phyloP scores from a whole-genome alignment of 1,140 invertebrate species.

The Scaptodrosophila lebanonensis region DNA sequence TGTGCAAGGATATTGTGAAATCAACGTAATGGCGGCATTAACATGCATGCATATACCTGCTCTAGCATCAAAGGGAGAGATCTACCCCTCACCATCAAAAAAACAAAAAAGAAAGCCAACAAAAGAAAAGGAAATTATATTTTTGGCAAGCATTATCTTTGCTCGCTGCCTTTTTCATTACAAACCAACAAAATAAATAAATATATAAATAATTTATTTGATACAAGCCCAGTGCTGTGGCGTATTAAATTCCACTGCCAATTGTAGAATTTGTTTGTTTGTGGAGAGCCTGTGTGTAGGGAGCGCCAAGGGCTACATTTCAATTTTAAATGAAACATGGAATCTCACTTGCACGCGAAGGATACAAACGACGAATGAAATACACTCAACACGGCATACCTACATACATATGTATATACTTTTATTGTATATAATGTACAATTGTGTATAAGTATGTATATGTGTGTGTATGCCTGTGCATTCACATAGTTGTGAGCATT shows the following conservation, averaged over 20 bases:
- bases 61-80: too few species aligned
- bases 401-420: conserved; percentile 8
- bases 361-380: conserved; percentile 20
- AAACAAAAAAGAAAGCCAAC: not conserved
- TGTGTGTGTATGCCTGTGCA: not conserved
- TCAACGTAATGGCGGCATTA: conserved; percentile 67
- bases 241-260: conserved; percentile 49
- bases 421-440: too few species aligned
- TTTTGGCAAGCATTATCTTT: conserved; percentile 38
- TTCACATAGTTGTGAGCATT: conserved; percentile 28
- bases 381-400: not conserved
- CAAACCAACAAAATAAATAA: too few species aligned
- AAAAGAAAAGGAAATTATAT: too few species aligned
- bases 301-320: conserved; percentile 41
- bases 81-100: too few species aligned
- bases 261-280: conserved; percentile 45
- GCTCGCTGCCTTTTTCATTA: conserved; percentile 42
- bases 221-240: too few species aligned
- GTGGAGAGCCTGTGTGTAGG: not conserved
- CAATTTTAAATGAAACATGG: conserved; percentile 57
- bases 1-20: conserved; percentile 71
- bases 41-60: conserved; percentile 54
- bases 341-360: conserved; percentile 41
- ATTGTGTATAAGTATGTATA: conserved; percentile 1
- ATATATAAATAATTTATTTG: conserved; percentile 53